These are phyloP conservation scores for Artemia sinica DNA, from an alignment of 2,888 invertebrate species.

Conservation along the genomic window DNA sequence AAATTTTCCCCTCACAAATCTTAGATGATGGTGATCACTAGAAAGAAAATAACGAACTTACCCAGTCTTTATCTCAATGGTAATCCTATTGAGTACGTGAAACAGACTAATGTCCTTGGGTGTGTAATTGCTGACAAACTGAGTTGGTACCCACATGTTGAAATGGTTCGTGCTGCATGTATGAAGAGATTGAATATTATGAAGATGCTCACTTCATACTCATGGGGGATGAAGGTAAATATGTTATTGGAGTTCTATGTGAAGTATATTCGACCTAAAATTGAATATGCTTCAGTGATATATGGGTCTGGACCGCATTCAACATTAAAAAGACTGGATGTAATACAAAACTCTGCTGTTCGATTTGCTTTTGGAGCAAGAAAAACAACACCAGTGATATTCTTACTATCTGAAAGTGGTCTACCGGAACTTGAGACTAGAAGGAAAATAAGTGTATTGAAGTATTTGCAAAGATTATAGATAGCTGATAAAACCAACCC, in stretches of 20 bases:
- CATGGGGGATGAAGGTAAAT: neutral
- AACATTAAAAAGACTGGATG: neutral
- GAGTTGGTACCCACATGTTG: neutral
- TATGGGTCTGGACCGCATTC: neutral
- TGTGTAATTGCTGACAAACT: neutral
- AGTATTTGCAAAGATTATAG: neutral
- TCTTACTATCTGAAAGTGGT: neutral
- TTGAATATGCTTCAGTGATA: neutral
- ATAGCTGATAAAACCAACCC: neutral
- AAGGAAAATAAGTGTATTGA: neutral
- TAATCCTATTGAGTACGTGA: neutral
- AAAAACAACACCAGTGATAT: neutral
- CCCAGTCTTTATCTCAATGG: neutral
- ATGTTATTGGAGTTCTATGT: neutral
- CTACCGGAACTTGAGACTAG: neutral
- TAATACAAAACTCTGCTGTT: neutral
- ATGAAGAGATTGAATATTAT: neutral
- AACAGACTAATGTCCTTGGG: neutral
- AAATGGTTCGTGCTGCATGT: neutral
- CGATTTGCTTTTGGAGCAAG: neutral
- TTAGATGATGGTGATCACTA: neutral
- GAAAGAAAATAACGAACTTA: no score
- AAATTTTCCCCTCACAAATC: neutral
- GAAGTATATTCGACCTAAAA: slow-evolving; percentile 3
- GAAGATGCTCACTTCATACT: neutral